Evolutionary conservation across 2,113 vertebrate species (phyloP).

Genomic region (Phaetusa simplex): DNA sequence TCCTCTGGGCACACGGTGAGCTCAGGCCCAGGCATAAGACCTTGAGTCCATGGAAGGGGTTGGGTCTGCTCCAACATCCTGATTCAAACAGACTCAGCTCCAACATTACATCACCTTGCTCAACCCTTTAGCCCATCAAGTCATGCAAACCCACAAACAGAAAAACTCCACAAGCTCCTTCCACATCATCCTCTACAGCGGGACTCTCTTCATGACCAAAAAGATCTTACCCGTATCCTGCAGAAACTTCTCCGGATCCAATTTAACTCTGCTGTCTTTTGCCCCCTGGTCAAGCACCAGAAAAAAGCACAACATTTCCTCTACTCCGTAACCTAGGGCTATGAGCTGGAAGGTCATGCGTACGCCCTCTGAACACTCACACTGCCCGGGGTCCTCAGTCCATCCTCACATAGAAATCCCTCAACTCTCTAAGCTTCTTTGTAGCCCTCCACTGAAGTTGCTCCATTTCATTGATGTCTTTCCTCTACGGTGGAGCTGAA

Average conservation of each 20-base stretch:
- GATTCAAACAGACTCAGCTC: too few species aligned
- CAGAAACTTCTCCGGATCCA: neutral
- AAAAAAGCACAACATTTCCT: neutral
- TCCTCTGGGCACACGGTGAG: rapidly evolving
- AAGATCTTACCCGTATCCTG: neutral
- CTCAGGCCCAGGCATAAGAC: too few species aligned
- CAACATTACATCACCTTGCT: neutral
- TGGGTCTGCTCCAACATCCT: too few species aligned
- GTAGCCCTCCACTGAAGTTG: neutral
- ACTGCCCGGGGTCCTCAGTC: neutral
- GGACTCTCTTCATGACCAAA: neutral
- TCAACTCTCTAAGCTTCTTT: neutral
- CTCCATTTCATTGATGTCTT: neutral
- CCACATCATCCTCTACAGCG: neutral
- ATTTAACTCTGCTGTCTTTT: neutral
- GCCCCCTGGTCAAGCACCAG: neutral
- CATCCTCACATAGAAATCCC: neutral
- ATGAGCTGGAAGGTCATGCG: too few species aligned
- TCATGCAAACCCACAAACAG: neutral
- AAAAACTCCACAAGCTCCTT: neutral
- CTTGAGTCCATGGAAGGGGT: rapidly evolving
- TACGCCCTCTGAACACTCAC: neutral
- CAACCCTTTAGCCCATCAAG: neutral
- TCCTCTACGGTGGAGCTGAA: neutral
- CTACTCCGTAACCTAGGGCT: neutral